phyloP scores from a whole-genome alignment of 1,140 invertebrate species.

The Penaeus japonicus region DNA sequence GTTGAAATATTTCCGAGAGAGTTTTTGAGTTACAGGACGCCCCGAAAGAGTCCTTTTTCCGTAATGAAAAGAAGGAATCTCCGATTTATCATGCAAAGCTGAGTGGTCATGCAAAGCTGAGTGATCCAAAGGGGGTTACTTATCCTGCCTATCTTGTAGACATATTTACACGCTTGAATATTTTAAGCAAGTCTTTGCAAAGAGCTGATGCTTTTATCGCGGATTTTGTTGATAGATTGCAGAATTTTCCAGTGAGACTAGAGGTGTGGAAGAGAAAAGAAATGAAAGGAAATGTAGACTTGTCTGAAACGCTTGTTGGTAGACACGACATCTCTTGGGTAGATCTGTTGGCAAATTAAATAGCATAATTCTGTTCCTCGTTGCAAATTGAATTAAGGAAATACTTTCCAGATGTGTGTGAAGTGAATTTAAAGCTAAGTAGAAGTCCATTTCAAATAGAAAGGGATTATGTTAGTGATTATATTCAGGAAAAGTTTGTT shows the following conservation, averaged over 20 bases:
- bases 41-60: neutral
- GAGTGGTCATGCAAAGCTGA: too few species aligned
- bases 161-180: conserved; percentile 21
- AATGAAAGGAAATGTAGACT: neutral
- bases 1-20: conserved; percentile 12
- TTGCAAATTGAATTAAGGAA: neutral
- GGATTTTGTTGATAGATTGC: conserved; percentile 7
- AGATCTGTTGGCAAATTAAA: neutral
- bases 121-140: conserved; percentile 29
- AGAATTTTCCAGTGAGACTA: neutral
- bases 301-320: neutral
- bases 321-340: neutral
- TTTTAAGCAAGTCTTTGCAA: conserved; percentile 16
- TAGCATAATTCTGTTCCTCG: neutral
- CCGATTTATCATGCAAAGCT: conserved; percentile 35
- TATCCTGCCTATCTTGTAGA: conserved; percentile 22
- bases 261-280: neutral
- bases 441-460: neutral
- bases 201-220: conserved; percentile 26
- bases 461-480: too few species aligned
- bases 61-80: conserved; percentile 20
- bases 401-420: neutral
- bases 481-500: too few species aligned
- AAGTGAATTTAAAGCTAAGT: neutral
- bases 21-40: conserved; percentile 6